Evolutionary conservation across 2,797 vertebrate genomes (phyloP).

Genomic region (Chlorospingus semifuscus): DNA sequence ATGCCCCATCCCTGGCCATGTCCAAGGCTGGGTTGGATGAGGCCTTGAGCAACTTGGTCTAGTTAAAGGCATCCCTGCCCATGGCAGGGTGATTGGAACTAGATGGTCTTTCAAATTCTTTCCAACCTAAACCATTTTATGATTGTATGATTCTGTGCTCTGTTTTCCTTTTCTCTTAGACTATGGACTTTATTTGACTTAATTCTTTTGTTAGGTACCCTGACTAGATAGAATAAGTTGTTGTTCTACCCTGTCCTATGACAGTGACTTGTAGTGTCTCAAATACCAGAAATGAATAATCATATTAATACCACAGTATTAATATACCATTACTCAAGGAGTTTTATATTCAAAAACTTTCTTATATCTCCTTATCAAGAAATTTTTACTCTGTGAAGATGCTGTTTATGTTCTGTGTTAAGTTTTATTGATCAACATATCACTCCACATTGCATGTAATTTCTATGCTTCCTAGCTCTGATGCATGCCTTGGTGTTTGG

Average conservation of each 20-base stretch:
- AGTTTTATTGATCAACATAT: neutral
- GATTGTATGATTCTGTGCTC: neutral
- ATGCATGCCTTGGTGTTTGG: constrained; percentile 98
- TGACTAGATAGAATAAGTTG: neutral
- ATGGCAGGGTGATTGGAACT: neutral
- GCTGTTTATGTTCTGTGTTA: neutral
- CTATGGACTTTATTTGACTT: neutral
- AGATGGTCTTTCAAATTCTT: neutral
- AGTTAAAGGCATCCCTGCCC: neutral
- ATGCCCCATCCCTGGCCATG: neutral
- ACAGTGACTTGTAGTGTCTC: neutral
- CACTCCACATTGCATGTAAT: neutral
- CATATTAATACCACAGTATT: neutral
- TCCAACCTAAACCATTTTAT: neutral
- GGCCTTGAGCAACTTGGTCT: neutral
- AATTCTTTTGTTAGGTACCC: neutral
- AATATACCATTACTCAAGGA: neutral
- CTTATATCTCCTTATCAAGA: neutral
- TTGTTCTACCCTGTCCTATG: neutral
- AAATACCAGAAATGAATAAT: neutral
- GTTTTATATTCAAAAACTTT: neutral
- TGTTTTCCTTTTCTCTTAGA: neutral
- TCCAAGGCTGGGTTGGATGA: neutral
- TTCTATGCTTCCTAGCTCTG: constrained; percentile 80
- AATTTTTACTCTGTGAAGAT: neutral